phyloP scores from a whole-genome alignment of 2,797 vertebrate genomes.

The Lutjanus campechanus region DNA sequence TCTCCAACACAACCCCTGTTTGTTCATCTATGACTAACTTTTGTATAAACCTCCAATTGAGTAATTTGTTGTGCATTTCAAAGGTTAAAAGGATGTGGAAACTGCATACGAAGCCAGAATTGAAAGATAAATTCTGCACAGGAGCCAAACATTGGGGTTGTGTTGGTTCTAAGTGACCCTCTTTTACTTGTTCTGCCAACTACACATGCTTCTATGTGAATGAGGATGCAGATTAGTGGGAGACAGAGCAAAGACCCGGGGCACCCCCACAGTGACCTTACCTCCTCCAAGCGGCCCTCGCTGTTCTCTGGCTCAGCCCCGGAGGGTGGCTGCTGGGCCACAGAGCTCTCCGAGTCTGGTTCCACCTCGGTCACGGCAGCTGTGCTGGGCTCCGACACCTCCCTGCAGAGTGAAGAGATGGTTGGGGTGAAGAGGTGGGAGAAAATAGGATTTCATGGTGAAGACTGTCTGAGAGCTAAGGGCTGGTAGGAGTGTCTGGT shows the following conservation, averaged over 20 bases:
- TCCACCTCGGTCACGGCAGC: constrained; percentile 85
- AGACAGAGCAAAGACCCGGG: constrained; percentile 50
- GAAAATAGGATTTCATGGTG: background rate
- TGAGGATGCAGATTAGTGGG: constrained; percentile 72
- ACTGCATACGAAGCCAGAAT: background rate
- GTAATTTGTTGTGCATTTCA: background rate
- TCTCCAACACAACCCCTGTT: constrained; percentile 71
- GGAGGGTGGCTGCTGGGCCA: constrained; percentile 79
- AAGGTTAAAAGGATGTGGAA: background rate
- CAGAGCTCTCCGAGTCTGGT: constrained; percentile 78
- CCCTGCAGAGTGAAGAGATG: constrained; percentile 63
- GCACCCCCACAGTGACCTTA: constrained; percentile 76
- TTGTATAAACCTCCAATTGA: background rate
- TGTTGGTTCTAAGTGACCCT: constrained; percentile 64
- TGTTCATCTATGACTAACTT: background rate
- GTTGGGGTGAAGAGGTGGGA: background rate
- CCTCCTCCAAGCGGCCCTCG: constrained; percentile 84
- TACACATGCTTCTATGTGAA: constrained; percentile 63
- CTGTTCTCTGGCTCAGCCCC: constrained; percentile 80
- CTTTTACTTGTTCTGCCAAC: constrained; percentile 18
- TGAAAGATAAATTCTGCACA: background rate
- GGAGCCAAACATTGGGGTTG: constrained; percentile 36
- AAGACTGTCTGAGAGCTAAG: background rate
- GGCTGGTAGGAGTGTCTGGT: background rate
- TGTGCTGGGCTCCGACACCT: constrained; percentile 85